Conservation (phyloP, 2,888 invertebrate species). For the Rhingia campestris region DNA sequence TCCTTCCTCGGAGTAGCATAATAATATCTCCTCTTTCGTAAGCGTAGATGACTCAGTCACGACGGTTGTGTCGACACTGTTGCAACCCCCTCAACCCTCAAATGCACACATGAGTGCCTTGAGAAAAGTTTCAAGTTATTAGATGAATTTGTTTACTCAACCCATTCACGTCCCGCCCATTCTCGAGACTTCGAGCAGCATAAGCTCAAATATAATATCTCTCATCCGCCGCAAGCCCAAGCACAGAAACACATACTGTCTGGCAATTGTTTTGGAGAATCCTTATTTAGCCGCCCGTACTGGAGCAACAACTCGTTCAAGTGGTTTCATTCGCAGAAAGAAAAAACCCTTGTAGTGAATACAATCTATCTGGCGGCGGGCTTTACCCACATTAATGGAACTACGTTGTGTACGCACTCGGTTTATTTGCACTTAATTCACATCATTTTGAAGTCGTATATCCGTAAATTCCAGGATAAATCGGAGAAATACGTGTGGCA, state of each 20-base stretch:
- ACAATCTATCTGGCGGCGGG: background rate
- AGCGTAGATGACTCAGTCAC: background rate
- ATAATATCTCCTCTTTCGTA: background rate
- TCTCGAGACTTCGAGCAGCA: slow-evolving; percentile 3
- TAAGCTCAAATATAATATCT: slow-evolving; percentile 29
- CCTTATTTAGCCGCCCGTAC: background rate
- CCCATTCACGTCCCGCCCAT: slow-evolving; percentile 15
- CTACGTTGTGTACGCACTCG: slow-evolving; percentile 31
- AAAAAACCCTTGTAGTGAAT: background rate
- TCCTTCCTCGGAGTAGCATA: slow-evolving; percentile 17
- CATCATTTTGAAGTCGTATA: slow-evolving; percentile 45
- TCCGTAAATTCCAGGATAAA: slow-evolving; percentile 41
- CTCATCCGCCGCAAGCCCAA: background rate
- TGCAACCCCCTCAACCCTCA: background rate
- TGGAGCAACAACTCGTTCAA: slow-evolving; percentile 48
- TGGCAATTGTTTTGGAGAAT: slow-evolving; percentile 32
- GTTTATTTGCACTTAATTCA: slow-evolving; percentile 50
- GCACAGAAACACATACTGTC: slow-evolving; percentile 1
- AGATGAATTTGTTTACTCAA: slow-evolving; percentile 53
- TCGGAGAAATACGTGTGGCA: slow-evolving; percentile 52
- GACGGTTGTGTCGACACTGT: background rate
- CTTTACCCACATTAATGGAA: background rate
- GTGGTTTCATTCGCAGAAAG: background rate
- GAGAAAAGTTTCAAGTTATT: slow-evolving; percentile 47
- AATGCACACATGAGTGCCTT: slow-evolving; percentile 16